These are phyloP conservation scores for Pedionomus torquatus DNA, from an alignment of 2,113 vertebrate species.

Conservation along the genomic window DNA sequence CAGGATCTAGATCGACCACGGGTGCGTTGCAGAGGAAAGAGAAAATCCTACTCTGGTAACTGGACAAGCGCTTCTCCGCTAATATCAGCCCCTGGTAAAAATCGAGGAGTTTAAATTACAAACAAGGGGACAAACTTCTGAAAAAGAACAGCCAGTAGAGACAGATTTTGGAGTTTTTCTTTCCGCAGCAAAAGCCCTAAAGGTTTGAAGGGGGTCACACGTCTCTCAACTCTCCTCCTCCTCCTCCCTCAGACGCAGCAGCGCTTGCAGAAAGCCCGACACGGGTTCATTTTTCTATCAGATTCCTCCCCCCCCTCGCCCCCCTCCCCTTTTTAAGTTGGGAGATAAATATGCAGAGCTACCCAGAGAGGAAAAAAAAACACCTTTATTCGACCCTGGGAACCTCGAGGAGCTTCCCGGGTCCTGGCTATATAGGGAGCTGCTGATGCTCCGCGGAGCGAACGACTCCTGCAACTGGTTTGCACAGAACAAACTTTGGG, in stretches of 20 bases:
- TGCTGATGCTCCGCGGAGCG: background rate
- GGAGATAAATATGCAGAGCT: background rate
- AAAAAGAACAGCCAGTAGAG: fast-evolving
- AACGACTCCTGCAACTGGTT: background rate
- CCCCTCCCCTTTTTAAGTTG: background rate
- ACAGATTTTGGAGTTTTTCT: background rate
- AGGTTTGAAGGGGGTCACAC: background rate
- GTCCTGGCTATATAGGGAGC: background rate
- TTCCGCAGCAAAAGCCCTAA: background rate
- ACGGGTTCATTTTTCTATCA: background rate
- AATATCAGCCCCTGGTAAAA: background rate
- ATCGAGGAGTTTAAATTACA: background rate
- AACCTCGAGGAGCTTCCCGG: background rate
- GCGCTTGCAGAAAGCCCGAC: background rate
- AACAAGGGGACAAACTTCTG: background rate
- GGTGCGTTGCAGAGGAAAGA: fast-evolving
- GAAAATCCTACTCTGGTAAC: background rate
- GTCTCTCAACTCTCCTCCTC: background rate
- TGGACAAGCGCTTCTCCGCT: background rate
- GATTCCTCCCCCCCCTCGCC: background rate
- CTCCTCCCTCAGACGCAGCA: background rate
- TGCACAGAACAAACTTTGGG: background rate
- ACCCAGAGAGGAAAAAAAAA: background rate
- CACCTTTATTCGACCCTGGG: background rate
- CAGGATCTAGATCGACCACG: background rate